Conservation (phyloP, 2,888 invertebrate species). For the Yponomeuta sedellus region DNA sequence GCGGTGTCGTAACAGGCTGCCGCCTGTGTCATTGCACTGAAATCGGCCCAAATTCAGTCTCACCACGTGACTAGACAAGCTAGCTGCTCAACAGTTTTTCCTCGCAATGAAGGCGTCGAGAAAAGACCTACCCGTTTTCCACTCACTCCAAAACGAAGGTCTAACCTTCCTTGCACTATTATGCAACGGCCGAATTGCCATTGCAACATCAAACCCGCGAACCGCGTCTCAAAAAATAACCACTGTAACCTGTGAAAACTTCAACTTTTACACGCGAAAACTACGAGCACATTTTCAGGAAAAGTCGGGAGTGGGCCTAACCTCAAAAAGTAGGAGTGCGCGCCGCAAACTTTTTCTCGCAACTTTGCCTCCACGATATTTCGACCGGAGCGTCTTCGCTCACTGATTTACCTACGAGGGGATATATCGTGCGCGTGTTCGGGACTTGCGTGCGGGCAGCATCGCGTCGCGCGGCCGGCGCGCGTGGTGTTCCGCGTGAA, state of each 20-base stretch:
- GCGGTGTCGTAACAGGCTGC: conserved; percentile 55
- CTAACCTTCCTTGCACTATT: conserved; percentile 61
- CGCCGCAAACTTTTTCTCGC: conserved; percentile 27
- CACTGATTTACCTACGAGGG: conserved; percentile 49
- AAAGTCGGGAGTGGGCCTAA: conserved; percentile 51
- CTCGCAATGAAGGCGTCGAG: conserved; percentile 15
- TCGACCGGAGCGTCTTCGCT: conserved; percentile 35
- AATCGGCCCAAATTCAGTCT: conserved; percentile 47
- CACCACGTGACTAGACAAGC: conserved; percentile 35
- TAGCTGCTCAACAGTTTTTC: conserved; percentile 8
- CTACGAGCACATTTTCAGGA: conserved; percentile 35
- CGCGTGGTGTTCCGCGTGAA: conserved; percentile 55
- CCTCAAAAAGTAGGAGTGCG: conserved; percentile 31
- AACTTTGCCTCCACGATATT: conserved; percentile 47
- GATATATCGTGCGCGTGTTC: conserved; percentile 56
- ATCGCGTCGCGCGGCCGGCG: conserved; percentile 35
- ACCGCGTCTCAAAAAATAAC: conserved; percentile 41
- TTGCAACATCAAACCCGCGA: neutral
- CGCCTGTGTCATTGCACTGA: conserved; percentile 48
- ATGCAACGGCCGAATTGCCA: conserved; percentile 54
- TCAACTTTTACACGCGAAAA: conserved; percentile 23
- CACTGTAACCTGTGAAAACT: neutral
- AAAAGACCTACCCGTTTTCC: conserved; percentile 54
- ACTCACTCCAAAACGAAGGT: conserved; percentile 26
- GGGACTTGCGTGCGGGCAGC: conserved; percentile 19